phyloP scores from a whole-genome alignment of 2,888 invertebrate genomes.

The Standfussiana lucernea region DNA sequence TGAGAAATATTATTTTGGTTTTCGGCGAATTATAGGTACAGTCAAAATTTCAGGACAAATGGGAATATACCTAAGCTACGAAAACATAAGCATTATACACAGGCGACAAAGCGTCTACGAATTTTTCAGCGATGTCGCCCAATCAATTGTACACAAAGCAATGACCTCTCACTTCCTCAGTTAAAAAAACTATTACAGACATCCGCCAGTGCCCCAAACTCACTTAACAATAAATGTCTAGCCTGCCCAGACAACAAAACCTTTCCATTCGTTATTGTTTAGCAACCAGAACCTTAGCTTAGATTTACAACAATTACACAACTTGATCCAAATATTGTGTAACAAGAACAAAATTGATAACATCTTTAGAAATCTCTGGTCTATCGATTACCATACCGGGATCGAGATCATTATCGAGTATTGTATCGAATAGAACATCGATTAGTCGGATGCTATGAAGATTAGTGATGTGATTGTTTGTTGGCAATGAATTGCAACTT shows the following conservation, averaged over 20 bases:
- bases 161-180: neutral
- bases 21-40: neutral
- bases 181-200: constrained; percentile 10
- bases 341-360: constrained; percentile 48
- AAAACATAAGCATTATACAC: neutral
- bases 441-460: constrained; percentile 25
- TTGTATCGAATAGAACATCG: constrained; percentile 47
- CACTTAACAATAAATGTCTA: constrained; percentile 27
- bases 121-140: no score
- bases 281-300: constrained; percentile 18
- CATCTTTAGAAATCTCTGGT: constrained; percentile 41
- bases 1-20: neutral
- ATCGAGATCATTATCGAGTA: constrained; percentile 53
- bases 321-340: constrained; percentile 47
- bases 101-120: neutral
- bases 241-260: constrained; percentile 48
- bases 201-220: constrained; percentile 23
- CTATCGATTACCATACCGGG: constrained; percentile 40
- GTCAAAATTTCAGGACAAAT: neutral
- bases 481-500: neutral
- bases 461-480: constrained; percentile 29
- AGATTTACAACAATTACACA: constrained; percentile 51
- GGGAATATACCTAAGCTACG: neutral
- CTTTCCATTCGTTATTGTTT: constrained; percentile 50
- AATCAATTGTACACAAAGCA: neutral